These are phyloP conservation scores for Chaetodon trifascialis DNA, from an alignment of 2,113 vertebrate genomes.

Conservation along the genomic window DNA sequence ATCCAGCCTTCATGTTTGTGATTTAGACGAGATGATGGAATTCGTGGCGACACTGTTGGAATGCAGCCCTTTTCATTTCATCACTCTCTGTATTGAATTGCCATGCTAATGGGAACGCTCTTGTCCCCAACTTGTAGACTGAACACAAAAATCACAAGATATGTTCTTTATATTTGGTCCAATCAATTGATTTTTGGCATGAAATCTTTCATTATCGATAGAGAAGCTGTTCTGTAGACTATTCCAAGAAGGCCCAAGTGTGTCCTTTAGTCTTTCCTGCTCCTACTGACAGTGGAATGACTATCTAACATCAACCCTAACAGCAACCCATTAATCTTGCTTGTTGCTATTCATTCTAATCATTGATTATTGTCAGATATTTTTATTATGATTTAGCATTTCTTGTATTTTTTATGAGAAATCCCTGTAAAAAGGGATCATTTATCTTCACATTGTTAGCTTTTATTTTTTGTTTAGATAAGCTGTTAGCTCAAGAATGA, in stretches of 20 bases:
- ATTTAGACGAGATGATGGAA: slow-evolving; percentile 1
- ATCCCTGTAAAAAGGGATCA: background rate
- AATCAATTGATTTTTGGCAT: background rate
- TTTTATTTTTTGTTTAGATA: background rate
- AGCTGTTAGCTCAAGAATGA: background rate
- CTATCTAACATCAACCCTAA: slow-evolving; percentile 64
- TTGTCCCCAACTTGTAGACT: slow-evolving; percentile 4
- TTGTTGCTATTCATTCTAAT: slow-evolving; percentile 43
- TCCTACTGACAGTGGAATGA: slow-evolving; percentile 66
- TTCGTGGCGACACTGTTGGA: slow-evolving; percentile 55
- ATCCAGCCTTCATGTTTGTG: background rate
- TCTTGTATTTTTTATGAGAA: background rate
- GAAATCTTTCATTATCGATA: background rate
- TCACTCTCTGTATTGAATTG: slow-evolving; percentile 49
- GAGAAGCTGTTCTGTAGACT: background rate
- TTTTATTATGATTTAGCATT: background rate
- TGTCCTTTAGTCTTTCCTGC: slow-evolving; percentile 22
- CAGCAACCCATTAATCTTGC: slow-evolving; percentile 63
- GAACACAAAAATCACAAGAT: background rate
- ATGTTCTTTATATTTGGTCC: background rate
- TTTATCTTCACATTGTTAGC: background rate
- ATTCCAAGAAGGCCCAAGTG: background rate
- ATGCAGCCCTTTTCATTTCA: slow-evolving; percentile 73
- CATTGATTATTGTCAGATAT: slow-evolving; percentile 11
- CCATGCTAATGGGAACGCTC: slow-evolving; percentile 35